Evolutionary conservation across 2,888 invertebrate genomes (phyloP), one percentile per base, ranked within the genome.

Genomic region (Mythimna lalbum): DNA sequence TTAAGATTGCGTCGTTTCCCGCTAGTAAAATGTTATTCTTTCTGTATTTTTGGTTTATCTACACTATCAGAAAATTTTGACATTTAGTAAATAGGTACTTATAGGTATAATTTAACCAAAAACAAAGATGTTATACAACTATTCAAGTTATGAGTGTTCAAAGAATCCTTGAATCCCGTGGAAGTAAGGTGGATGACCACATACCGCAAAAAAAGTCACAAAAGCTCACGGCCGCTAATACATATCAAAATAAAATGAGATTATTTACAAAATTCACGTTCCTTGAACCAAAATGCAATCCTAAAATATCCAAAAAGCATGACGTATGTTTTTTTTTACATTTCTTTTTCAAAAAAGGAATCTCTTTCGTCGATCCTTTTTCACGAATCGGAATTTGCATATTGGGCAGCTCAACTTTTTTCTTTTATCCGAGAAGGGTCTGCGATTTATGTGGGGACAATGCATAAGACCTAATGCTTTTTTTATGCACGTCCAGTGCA

Each of bases 121-220:
- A n/a, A n/a, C 47, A 53, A 71, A 23, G 14, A 70, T 31, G 5
- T 23, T 52, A 2, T 52, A 50, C 43, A 31, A 39, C 23, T 43
- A 52, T 19, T 47, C 21, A 17, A 69, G 36, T 5, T 27, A 70
- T 36, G 21, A 39, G 55, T 52, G 21, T 75, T 63, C 17, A n/a
- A 23, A 67, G 4, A 61, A 70, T 70, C 65, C 71, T 64, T 71
- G 63, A 55, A 56, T 21, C 55, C 60, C 19, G 19, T 56, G 21
- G 39, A n/a, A 47, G 19, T 57, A 59, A 79, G 64, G 73, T 80
- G 64, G 53, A 65, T 49, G 74, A 66, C 76, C 65, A 63, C 53
- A 78, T 63, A 21, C 76, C 65, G 57, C 68, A 69, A 70, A 81
- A 56, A 80, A 78, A 69, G 60, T 57, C 73, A 61, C 56, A 14